Evolutionary conservation across 2,888 invertebrate species (phyloP), one percentile per base, ranked within the genome.

Genomic region (Phania funesta): DNA sequence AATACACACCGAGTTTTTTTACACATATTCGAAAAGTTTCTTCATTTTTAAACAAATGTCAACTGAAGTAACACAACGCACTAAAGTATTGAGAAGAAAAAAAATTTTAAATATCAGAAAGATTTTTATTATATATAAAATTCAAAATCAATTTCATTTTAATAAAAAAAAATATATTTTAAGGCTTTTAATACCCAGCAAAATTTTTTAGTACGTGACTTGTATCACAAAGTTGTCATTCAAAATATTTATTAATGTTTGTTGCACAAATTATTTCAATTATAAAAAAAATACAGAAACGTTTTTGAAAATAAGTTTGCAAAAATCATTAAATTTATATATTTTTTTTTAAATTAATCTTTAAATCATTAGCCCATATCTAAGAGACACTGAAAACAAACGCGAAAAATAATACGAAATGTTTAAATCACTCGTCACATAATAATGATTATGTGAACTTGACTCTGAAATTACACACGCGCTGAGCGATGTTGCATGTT

Each of bases 381-480:
- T 74, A 44, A 62, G 29, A 46, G 48, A 38, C 13, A 48, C 2
- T 38, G 11, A 26, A 24, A 38, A 22, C n/a, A 64, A 64, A 58
- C 29, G 44, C 29, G 16, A 65, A 56, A 29, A 71, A 64, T 58
- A 41, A 48, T 35, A 26, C 0, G 52, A 67, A 80, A 80, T 71
- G 70, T 44, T 76, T 60, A 54, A 71, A 60, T 52, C 60, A 76
- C 62, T 41, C 71, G 60, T 32, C 62, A 35, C 20, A 35, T 77
- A 77, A 75, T 48, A 38, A 71, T 18, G 18, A 16, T 24, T 50
- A 44, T 44, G 75, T 82, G 82, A 82, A 78, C 82, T 82, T 82
- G 82, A 82, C 78, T 82, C 70, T 82, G 82, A 82, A 82, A 70
- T 58, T 58, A 22, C 22, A 62, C 24, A 73, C 41, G 65, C 56